These are phyloP conservation scores for Steatocranus sp. DNA, from an alignment of 2,797 vertebrate species.

Conservation along the genomic window DNA sequence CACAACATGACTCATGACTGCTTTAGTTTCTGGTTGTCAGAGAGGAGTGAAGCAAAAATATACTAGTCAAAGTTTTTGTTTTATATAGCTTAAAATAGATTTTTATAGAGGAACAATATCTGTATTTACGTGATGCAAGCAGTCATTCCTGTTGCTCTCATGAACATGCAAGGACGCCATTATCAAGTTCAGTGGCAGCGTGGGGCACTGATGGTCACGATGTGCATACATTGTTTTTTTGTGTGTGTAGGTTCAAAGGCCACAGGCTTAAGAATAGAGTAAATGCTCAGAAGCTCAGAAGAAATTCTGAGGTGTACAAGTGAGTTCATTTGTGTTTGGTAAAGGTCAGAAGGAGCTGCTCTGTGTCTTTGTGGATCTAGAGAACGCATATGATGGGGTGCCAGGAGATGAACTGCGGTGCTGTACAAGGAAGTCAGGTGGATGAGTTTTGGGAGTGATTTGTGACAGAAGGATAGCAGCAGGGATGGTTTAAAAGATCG, in stretches of 20 bases:
- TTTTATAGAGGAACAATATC: neutral
- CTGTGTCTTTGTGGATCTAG: neutral
- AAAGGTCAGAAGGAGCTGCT: neutral
- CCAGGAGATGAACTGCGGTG: neutral
- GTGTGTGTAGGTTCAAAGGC: neutral
- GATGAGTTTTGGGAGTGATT: neutral
- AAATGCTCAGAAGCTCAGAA: neutral
- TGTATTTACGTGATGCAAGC: neutral
- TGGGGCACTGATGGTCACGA: rapidly evolving
- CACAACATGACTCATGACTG: neutral
- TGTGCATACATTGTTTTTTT: neutral
- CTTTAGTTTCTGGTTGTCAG: neutral
- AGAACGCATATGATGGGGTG: neutral
- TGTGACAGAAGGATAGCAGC: neutral
- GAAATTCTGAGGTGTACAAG: neutral
- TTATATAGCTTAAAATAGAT: neutral
- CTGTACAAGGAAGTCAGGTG: neutral
- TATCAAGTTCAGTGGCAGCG: neutral
- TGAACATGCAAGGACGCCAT: neutral
- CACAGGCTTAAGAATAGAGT: neutral
- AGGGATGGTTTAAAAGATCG: neutral
- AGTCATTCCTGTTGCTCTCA: neutral
- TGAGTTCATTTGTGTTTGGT: neutral
- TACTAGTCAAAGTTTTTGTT: neutral
- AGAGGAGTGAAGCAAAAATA: neutral